Evolutionary conservation across 2,113 vertebrate genomes (phyloP).

Genomic region (Psittacara wagleri): DNA sequence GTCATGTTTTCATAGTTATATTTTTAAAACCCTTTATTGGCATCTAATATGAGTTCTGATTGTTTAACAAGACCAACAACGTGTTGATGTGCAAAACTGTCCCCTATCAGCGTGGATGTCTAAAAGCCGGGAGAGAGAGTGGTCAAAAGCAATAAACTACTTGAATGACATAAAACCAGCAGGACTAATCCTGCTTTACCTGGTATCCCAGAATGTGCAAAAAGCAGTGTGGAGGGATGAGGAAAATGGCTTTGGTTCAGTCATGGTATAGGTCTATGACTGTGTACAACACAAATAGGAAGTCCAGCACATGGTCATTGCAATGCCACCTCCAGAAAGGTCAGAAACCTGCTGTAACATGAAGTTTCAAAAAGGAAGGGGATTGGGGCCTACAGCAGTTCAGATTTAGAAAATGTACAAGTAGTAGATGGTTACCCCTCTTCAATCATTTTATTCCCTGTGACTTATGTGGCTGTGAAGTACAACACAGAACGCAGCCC

Average conservation of each 20-base stretch:
- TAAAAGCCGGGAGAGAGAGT: neutral
- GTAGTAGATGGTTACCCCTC: neutral
- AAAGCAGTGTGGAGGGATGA: neutral
- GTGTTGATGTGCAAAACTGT: neutral
- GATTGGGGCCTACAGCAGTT: neutral
- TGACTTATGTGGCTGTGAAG: neutral
- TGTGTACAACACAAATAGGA: neutral
- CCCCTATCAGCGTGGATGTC: neutral
- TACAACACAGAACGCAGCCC: neutral
- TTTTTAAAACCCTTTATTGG: constrained; percentile 54
- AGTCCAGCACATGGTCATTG: neutral
- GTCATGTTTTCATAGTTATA: constrained; percentile 40
- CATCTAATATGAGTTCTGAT: constrained; percentile 7
- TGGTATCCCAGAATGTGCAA: neutral
- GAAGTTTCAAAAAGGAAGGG: neutral
- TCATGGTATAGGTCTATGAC: fast-evolving
- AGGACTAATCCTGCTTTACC: neutral
- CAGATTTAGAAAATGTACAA: neutral
- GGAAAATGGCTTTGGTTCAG: neutral
- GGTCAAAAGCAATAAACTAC: neutral
- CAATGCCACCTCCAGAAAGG: neutral
- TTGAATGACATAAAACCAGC: neutral
- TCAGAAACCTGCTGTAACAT: neutral
- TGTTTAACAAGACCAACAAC: neutral
- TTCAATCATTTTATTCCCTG: neutral